Base-by-base conservation (phyloP, 2,113 vertebrate species). In the Sinocyclocheilus grahami region DNA sequence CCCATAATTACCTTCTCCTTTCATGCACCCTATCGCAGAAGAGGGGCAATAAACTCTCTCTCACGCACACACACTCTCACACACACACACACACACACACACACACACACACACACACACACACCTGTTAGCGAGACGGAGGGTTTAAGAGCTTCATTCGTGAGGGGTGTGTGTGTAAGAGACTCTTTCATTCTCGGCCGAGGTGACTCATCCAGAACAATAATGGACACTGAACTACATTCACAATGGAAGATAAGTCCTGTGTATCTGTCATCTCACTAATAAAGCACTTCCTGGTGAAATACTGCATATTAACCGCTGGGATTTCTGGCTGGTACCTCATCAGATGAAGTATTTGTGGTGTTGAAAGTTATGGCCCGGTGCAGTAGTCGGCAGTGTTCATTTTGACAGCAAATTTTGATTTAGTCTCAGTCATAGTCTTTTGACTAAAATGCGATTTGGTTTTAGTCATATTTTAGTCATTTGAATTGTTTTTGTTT, bases 1-100 rank as follows among this genome's bases (percentile, higher is more conserved):
- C 90, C 91, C 92, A 89, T 93, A 94, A 94, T 94, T 92, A 93
- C 92, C 90, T 92, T 87, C 89, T 86, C 90, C 79, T 88, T 86
- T 89, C 39, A 4, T 74, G 46, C 65, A 53, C 46, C 46, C 80
- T 51, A 82, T 82, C 80, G 6, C 58, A 65, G 78, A 81, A 60
- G 78, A 81, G 58, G 78, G 60, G 78, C 60, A n/a, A 16, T 65
- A 65, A 65, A 81, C 67, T 74, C 51, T 39, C 82, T 37, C 67
- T 6, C 39, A 5, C 42, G 7, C 42, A 9, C 7, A 8, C 42
- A 9, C 42, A 48, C 60, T 13, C 42, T 22, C 80, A 51, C 39
- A 39, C n/a, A 6, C 60, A 20, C 42, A 37, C n/a, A 6, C 60
- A 20, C 42, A 51, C 80, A 51, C n/a, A 8, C 42, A 9, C 42